These are phyloP conservation scores for Setophaga kirtlandii DNA, from an alignment of 2,113 vertebrate genomes.

Conservation along the genomic window DNA sequence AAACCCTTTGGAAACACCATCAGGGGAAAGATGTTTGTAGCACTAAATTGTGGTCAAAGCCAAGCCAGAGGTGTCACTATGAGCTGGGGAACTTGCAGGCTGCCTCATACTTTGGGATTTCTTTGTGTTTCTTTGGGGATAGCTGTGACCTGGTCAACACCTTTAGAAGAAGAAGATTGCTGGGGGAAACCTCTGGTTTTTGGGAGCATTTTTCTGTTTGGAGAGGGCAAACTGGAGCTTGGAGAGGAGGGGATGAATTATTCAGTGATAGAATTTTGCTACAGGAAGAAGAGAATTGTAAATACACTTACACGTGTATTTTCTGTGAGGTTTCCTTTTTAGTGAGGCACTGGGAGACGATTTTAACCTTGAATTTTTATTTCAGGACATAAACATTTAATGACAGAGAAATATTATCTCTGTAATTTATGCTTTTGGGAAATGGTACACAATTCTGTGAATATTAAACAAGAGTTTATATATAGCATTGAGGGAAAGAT, in stretches of 20 bases:
- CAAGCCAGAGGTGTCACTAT: background rate
- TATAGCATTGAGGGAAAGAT: background rate
- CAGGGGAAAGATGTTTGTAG: background rate
- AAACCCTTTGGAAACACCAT: background rate
- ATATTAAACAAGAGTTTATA: constrained; percentile 14
- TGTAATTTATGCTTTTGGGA: constrained; percentile 23
- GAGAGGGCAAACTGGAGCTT: background rate
- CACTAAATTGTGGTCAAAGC: background rate
- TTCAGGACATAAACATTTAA: constrained; percentile 26
- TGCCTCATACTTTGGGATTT: background rate
- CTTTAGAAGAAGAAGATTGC: background rate
- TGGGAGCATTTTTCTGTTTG: background rate
- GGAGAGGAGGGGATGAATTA: constrained; percentile 8
- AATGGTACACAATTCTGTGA: background rate
- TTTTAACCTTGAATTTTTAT: constrained; percentile 18
- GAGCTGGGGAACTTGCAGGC: background rate
- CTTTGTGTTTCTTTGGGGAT: background rate
- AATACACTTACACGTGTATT: background rate
- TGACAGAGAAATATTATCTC: background rate
- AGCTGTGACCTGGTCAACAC: background rate
- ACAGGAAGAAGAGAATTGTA: background rate
- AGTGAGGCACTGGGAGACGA: background rate
- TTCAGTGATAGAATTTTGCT: background rate
- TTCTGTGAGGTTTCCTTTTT: background rate
- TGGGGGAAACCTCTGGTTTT: rapidly evolving